Percentiles rank a stretch among this genome's conserved stretches.
Conservation (phyloP, 1,140 invertebrate species). For the Brachionus rotundiformis region DNA sequence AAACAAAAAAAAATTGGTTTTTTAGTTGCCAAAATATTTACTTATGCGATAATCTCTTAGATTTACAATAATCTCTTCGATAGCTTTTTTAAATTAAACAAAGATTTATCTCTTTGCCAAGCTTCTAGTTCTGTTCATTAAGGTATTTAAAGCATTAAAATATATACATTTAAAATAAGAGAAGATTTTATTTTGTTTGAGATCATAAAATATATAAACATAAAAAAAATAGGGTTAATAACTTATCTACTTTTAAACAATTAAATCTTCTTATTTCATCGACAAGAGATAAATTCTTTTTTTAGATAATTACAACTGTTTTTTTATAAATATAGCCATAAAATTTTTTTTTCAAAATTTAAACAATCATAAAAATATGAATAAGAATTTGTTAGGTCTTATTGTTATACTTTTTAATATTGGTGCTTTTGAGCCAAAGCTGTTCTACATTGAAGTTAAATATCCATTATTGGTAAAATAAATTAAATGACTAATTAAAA, state of each 20-base stretch:
- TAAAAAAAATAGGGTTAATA: not conserved
- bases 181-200: not conserved
- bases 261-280: slow-evolving; percentile 3
- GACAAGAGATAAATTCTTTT: slow-evolving; percentile 2
- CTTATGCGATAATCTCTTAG: not conserved
- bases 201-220: not conserved
- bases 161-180: not conserved
- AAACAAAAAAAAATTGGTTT: not conserved
- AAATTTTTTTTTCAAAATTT: not conserved
- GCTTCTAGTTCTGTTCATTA: not conserved
- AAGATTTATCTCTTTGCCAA: not conserved
- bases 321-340: slow-evolving; percentile 22
- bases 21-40: slow-evolving; percentile 5
- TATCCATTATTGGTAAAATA: slow-evolving; percentile 46
- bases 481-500: not conserved
- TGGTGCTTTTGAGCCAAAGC: not conserved
- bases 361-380: not conserved
- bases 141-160: not conserved
- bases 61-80: not conserved
- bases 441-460: slow-evolving; percentile 51
- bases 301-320: slow-evolving; percentile 18
- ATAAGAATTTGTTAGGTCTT: not conserved
- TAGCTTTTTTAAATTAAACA: not conserved
- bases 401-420: not conserved
- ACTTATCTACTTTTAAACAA: slow-evolving; percentile 3